Evolutionary conservation across 2,113 vertebrate species (phyloP), one percentile per base, ranked within the genome.

Genomic region (Cyrtonyx montezumae): DNA sequence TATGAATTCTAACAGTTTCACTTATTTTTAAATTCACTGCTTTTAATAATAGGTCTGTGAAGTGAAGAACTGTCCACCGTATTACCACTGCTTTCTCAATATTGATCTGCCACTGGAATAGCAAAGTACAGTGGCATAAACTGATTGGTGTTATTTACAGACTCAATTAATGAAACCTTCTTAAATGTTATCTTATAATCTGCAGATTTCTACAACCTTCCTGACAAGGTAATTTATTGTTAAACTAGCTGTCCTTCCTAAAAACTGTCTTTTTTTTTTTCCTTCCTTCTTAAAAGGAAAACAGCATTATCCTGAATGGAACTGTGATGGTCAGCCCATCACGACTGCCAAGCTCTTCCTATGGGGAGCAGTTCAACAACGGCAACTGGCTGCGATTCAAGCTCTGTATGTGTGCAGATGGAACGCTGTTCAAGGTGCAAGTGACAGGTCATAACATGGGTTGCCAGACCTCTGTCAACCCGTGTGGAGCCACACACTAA

Each of bases 361-460:
- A 97, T 0, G 98, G 97, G 37, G 98, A 99, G 6, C 96, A 98
- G 73, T 97, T 98, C 11, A 98, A 95, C 6, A 97, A 98, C 0
- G 97, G 98, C 6, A 98, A 98, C 48, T 97, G 98, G 97, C 98
- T 99, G 92, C 98, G 99, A 42, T 99, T 99, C 97, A 99, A 99
- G 97, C 98, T 99, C 12, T 99, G 99, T 40, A 98, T 99, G 98
- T 99, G 99, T 82, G 99, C 98, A 0, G 99, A 99, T 0, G 99
- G 99, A 59, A 99, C 98, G 0, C 98, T 99, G 53, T 99, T 99
- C 97, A 98, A 98, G 79, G 98, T 99, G 2, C 98, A 98, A 95
- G 99, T 99, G 76, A 99, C 98, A 8, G 97, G 98, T 69, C 93
- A 96, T 40, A 99, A 99, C 97, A 99, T 99, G 98, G 99, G 99